These are phyloP conservation scores for Ashinkailepas kermadecensis DNA, from an alignment of 2,888 invertebrate species.

Conservation along the genomic window DNA sequence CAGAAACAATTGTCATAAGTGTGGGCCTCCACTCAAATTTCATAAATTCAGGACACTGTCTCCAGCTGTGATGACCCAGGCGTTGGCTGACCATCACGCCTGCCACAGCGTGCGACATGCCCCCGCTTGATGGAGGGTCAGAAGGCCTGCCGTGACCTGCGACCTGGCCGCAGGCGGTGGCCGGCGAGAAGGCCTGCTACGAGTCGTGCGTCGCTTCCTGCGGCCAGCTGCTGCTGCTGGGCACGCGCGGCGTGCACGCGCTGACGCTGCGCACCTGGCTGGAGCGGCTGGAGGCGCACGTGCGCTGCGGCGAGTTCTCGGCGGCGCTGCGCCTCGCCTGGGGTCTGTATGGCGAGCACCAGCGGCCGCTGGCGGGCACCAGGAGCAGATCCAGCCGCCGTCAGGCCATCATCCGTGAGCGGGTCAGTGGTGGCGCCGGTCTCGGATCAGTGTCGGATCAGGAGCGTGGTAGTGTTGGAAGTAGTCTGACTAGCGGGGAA, in stretches of 20 bases:
- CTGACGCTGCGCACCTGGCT: constrained; percentile 48
- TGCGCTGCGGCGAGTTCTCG: constrained; percentile 37
- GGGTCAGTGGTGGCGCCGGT: not conserved
- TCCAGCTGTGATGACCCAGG: too few relatives aligned
- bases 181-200: constrained; percentile 67
- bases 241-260: constrained; percentile 44
- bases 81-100: too few relatives aligned
- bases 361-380: constrained; percentile 53
- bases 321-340: constrained; percentile 54
- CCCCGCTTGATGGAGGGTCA: too few relatives aligned
- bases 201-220: constrained; percentile 61
- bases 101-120: too few relatives aligned
- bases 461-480: too few relatives aligned
- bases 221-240: constrained; percentile 61
- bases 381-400: constrained; percentile 31
- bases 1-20: too few relatives aligned
- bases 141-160: too few relatives aligned
- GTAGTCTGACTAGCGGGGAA: too few relatives aligned
- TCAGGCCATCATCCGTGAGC: constrained; percentile 12
- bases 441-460: too few relatives aligned
- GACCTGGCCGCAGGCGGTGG: constrained; percentile 49
- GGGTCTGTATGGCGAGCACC: constrained; percentile 55
- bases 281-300: constrained; percentile 47
- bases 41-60: too few relatives aligned
- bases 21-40: too few relatives aligned